A percentile compares a stretch with the other conserved stretches of the same genome.
phyloP scores from a whole-genome alignment of 2,888 invertebrate genomes.

The Lymantria monacha region DNA sequence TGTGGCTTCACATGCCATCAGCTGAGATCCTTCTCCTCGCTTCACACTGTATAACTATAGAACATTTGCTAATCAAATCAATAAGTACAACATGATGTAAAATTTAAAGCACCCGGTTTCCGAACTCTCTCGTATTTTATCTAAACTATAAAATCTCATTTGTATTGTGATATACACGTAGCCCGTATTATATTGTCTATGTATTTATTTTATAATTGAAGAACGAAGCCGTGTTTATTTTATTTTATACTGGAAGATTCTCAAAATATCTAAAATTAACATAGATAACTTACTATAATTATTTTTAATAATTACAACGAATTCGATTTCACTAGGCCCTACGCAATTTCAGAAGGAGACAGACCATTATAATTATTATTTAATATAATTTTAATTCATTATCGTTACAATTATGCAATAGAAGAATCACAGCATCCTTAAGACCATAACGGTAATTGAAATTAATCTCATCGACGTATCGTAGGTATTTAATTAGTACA shows the following conservation, averaged over 20 bases:
- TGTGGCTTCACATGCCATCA: constrained; percentile 2
- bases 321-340: constrained; percentile 79
- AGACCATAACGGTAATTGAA: constrained; percentile 79
- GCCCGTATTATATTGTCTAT: constrained; percentile 73
- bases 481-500: constrained; percentile 73
- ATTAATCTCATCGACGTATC: constrained; percentile 78
- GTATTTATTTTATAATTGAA: constrained; percentile 58
- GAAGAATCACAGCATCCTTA: constrained; percentile 82
- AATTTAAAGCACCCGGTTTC: constrained; percentile 82
- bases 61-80: constrained; percentile 73
- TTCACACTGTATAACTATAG: constrained; percentile 60
- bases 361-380: constrained; percentile 50
- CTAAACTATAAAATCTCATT: constrained; percentile 71
- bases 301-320: constrained; percentile 73
- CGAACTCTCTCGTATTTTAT: constrained; percentile 79
- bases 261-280: constrained; percentile 71
- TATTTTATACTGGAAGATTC: constrained; percentile 70
- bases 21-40: constrained; percentile 31
- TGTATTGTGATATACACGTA: constrained; percentile 65
- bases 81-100: constrained; percentile 77
- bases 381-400: constrained; percentile 60
- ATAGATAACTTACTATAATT: constrained; percentile 57
- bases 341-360: constrained; percentile 75
- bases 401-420: constrained; percentile 79
- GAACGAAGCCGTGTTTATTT: constrained; percentile 59